A percentile compares a stretch with the other conserved stretches of the same genome.
Evolutionary conservation across 30 jellyfish, hydroid and myxozoan genomes (phyloP).

Genomic region (Aurelia aurita complex sp. Pacific): DNA sequence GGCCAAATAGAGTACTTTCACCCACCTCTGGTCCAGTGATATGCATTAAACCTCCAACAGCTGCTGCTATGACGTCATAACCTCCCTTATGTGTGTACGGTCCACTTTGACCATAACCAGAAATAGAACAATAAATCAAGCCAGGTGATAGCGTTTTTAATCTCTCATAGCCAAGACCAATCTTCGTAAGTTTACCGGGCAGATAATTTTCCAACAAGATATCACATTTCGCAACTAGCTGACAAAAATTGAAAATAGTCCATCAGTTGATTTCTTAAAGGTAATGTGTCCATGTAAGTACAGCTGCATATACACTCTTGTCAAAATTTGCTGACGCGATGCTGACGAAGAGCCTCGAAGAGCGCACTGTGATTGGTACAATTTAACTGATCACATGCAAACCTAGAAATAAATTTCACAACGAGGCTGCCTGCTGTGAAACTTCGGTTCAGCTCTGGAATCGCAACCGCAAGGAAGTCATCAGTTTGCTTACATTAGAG

Average conservation of each 20-base stretch:
- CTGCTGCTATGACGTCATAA: constrained; percentile 51
- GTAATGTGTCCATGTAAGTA: too few relatives aligned
- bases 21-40: constrained; percentile 65
- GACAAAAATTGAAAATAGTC: not conserved
- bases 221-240: constrained; percentile 48
- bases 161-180: constrained; percentile 34
- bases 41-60: constrained; percentile 57
- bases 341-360: too few relatives aligned
- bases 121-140: constrained; percentile 37
- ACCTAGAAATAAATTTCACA: too few relatives aligned
- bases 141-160: constrained; percentile 18
- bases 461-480: too few relatives aligned
- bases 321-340: too few relatives aligned
- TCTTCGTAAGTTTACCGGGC: constrained; percentile 36
- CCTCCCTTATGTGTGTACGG: constrained; percentile 40
- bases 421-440: too few relatives aligned
- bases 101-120: constrained; percentile 52
- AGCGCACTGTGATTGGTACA: too few relatives aligned
- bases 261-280: not conserved
- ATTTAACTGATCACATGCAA: too few relatives aligned
- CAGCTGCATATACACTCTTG: too few relatives aligned
- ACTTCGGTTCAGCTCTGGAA: too few relatives aligned
- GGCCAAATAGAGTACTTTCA: too few relatives aligned
- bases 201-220: constrained; percentile 45
- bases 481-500: too few relatives aligned